Percentiles rank a stretch among this genome's conserved stretches.
These are phyloP conservation scores for Chelonia mydas DNA, from an alignment of 2,797 vertebrate species.

Conservation along the genomic window DNA sequence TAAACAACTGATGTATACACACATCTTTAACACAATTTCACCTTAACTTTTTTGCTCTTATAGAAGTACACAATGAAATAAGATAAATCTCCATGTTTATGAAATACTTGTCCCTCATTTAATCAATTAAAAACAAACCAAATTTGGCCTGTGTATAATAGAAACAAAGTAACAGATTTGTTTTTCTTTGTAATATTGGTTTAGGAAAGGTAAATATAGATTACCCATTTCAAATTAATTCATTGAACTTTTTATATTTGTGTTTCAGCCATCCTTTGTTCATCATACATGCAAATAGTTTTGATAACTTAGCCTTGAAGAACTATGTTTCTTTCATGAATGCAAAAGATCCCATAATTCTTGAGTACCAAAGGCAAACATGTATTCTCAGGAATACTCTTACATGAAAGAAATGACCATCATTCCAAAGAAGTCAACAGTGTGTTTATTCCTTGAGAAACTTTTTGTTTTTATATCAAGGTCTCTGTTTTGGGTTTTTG, in stretches of 20 bases:
- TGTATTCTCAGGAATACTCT: not conserved
- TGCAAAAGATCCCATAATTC: not conserved
- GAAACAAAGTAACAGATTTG: not conserved
- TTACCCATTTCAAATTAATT: not conserved
- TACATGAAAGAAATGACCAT: not conserved
- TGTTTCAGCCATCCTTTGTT: not conserved
- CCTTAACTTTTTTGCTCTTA: not conserved
- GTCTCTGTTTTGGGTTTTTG: not conserved
- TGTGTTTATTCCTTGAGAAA: not conserved
- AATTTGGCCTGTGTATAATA: not conserved
- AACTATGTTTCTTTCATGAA: not conserved
- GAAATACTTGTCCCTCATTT: not conserved
- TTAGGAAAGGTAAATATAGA: not conserved
- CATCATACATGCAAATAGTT: not conserved
- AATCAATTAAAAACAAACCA: not conserved
- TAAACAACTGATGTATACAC: not conserved
- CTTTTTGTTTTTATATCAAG: not conserved
- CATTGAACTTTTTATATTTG: not conserved
- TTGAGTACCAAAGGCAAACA: not conserved
- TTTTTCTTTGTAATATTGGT: not conserved
- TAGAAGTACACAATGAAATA: not conserved
- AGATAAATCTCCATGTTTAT: not conserved
- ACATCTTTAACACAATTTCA: not conserved
- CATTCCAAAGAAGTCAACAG: not conserved
- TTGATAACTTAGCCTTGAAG: not conserved